A percentile compares a stretch with the other conserved stretches of the same genome.
These are phyloP conservation scores for Cephalotes varians DNA, from an alignment of 2,888 invertebrate genomes.

Conservation along the genomic window DNA sequence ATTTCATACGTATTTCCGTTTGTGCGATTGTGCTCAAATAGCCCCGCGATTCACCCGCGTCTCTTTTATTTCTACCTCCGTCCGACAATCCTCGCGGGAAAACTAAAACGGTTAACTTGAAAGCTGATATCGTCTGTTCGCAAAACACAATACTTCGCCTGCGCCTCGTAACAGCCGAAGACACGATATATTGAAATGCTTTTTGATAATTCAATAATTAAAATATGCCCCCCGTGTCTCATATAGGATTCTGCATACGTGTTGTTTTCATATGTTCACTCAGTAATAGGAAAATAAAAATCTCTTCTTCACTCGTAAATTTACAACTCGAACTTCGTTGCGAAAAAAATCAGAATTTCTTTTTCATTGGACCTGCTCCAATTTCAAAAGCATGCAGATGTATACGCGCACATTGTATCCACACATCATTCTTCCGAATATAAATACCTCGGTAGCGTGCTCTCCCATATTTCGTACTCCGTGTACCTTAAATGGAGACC, in stretches of 20 bases:
- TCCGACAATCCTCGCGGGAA: constrained; percentile 33
- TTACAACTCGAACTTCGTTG: no score
- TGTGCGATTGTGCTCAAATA: constrained; percentile 6
- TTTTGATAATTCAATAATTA: constrained; percentile 6
- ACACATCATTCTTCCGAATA: constrained; percentile 27
- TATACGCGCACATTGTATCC: background rate
- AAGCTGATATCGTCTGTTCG: constrained; percentile 14
- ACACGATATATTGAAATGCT: constrained; percentile 24
- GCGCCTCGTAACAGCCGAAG: constrained; percentile 10
- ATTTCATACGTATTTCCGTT: constrained; percentile 43
- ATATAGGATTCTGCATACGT: background rate
- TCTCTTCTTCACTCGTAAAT: background rate
- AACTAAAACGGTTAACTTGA: constrained; percentile 34
- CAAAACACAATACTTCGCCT: constrained; percentile 17
- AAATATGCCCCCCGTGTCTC: background rate
- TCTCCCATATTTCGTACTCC: constrained; percentile 1
- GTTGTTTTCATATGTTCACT: background rate
- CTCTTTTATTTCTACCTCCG: background rate
- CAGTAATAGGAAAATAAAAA: background rate
- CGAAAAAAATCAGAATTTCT: background rate
- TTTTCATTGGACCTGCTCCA: background rate
- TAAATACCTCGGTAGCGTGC: constrained; percentile 21
- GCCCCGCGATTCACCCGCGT: background rate
- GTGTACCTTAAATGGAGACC: constrained; percentile 15
- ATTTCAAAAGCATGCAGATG: background rate